A percentile compares a stretch with the other conserved stretches of the same genome.
phyloP scores from a whole-genome alignment of 2,797 vertebrate species.

The Choloepus didactylus region DNA sequence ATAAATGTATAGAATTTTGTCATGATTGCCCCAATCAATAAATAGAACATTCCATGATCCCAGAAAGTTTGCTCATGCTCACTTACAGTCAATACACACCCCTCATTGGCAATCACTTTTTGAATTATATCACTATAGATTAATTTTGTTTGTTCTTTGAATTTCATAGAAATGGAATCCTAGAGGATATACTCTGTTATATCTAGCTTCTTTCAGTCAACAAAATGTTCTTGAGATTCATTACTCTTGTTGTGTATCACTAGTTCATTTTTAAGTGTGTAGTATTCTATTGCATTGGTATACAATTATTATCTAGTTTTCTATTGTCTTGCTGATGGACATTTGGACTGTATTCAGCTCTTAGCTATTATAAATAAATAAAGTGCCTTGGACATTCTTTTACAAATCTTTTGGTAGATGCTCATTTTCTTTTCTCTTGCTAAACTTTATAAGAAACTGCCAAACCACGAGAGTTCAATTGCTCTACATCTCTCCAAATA shows the following conservation, averaged over 20 bases:
- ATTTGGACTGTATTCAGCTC: conserved; percentile 28
- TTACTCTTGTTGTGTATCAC: not conserved
- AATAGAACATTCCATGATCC: not conserved
- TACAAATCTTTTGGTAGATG: not conserved
- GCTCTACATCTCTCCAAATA: too few species aligned
- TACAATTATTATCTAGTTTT: not conserved
- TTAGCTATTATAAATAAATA: not conserved
- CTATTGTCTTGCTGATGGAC: not conserved
- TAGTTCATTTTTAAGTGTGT: not conserved
- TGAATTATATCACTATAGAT: not conserved
- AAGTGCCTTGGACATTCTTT: not conserved
- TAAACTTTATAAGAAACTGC: too few species aligned
- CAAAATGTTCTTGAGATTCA: not conserved
- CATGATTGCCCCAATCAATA: not conserved
- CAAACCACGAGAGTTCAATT: too few species aligned
- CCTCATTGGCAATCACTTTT: not conserved
- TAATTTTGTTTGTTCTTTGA: not conserved
- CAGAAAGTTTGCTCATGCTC: not conserved
- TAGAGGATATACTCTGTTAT: not conserved
- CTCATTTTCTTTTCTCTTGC: conserved; percentile 2
- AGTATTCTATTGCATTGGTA: not conserved
- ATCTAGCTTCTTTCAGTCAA: not conserved
- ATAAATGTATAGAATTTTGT: not conserved
- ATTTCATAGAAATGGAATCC: not conserved
- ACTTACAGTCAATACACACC: not conserved